Conservation (phyloP, 2,888 invertebrate species). For the Cephus spinipes region DNA sequence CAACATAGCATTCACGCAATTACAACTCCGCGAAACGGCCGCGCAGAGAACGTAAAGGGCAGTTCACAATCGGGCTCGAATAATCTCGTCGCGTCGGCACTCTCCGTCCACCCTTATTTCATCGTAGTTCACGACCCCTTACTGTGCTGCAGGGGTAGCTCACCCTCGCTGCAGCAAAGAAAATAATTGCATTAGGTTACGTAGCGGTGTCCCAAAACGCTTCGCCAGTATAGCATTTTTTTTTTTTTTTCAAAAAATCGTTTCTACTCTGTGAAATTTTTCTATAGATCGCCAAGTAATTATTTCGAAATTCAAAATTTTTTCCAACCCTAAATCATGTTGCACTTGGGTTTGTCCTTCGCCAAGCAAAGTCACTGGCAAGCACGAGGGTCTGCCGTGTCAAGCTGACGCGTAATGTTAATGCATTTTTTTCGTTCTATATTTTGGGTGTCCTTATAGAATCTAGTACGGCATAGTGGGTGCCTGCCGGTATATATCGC, state of each 20-base stretch:
- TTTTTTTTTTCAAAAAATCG: not conserved
- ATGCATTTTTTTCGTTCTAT: slow-evolving; percentile 20
- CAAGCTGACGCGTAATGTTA: slow-evolving; percentile 30
- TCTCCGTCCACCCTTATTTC: not conserved
- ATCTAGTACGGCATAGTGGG: slow-evolving; percentile 30
- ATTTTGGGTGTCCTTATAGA: slow-evolving; percentile 38
- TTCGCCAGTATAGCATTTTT: not conserved
- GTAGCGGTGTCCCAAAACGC: slow-evolving; percentile 39
- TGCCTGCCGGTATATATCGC: slow-evolving; percentile 46
- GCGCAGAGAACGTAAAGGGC: not conserved
- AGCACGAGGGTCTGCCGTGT: slow-evolving; percentile 23
- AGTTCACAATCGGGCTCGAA: not conserved
- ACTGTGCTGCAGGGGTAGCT: slow-evolving; percentile 6
- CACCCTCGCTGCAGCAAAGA: slow-evolving; percentile 45
- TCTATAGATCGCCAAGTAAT: not conserved
- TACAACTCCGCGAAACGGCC: not conserved
- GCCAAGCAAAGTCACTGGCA: slow-evolving; percentile 31
- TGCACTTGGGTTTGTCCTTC: not conserved
- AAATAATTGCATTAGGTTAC: slow-evolving; percentile 62
- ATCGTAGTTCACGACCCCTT: not conserved
- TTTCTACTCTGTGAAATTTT: not conserved
- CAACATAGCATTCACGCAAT: not conserved
- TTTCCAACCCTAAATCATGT: not conserved
- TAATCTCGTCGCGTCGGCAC: not conserved
- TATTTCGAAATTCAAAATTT: not conserved